These are phyloP conservation scores for Lycophotia porphyrea DNA, from an alignment of 2,888 invertebrate species.

Conservation along the genomic window DNA sequence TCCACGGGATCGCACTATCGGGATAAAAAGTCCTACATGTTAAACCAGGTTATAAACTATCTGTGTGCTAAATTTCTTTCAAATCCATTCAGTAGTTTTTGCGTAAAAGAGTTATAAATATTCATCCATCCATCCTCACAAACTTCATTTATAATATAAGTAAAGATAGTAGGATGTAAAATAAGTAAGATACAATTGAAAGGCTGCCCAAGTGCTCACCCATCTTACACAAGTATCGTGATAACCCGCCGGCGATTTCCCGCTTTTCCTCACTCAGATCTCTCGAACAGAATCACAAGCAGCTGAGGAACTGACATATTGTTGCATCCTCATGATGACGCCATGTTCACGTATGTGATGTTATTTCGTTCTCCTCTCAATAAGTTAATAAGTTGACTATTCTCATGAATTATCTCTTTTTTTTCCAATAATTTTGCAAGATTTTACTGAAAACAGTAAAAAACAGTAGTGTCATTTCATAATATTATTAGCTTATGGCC, in stretches of 20 bases:
- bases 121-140: too few relatives aligned
- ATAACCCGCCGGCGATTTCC: conserved; percentile 10
- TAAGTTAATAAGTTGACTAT: not conserved
- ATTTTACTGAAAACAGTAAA: not conserved
- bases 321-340: conserved; percentile 3
- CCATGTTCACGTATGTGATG: too few relatives aligned
- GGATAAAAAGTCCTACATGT: too few relatives aligned
- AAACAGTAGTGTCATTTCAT: too few relatives aligned
- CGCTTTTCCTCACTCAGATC: not conserved
- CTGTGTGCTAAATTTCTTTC: too few relatives aligned
- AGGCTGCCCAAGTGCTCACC: not conserved
- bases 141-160: too few relatives aligned
- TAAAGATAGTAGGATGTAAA: not conserved
- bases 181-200: not conserved
- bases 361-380: not conserved
- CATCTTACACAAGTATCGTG: conserved; percentile 15
- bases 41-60: too few relatives aligned
- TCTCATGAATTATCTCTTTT: not conserved
- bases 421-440: not conserved
- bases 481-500: too few relatives aligned
- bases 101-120: too few relatives aligned
- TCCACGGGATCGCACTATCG: too few relatives aligned
- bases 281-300: conserved; percentile 31
- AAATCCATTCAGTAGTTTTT: too few relatives aligned
- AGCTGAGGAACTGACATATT: not conserved